Evolutionary conservation across 2,113 vertebrate genomes (phyloP), one percentile per base, ranked within the genome.

Genomic region (Chloroceryle aenea): DNA sequence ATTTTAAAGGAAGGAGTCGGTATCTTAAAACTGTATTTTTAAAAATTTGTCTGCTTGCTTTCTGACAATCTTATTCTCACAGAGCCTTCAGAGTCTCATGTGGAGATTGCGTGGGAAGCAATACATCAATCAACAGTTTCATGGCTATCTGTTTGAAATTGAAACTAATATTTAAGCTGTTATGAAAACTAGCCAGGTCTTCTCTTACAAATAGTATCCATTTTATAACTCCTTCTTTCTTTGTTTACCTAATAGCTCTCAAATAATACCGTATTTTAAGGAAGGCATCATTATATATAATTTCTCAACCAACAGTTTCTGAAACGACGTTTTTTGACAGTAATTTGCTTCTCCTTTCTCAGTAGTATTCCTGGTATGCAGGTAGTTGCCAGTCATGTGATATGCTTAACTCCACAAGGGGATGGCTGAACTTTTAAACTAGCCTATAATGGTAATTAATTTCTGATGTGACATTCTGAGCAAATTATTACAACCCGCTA

Each of bases 351-450:
- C 53, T 71, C 38, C 55, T 91, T 73, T 68, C 40, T 80, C 48
- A 22, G 9, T 67, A 22, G 9, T 67, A n/a, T 55, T 76, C 67
- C 53, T 53, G 19, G 10, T n/a, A 55, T 10, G 4, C 77, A 19
- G 67, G 18, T 25, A 47, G 16, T 79, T 78, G 78, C 36, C 22
- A 68, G 18, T 61, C 21, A 30, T 5, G 4, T 72, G 22, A 43
- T 79, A 45, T 1, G 7, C 14, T 75, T 73, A 82, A 21, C 5
- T 79, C 36, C 0, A 0, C 1, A 2, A 61, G 22, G 15, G 12
- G 34, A 72, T 25, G 9, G 15, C 12, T 72, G 81, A 85, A 69
- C 45, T 87, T 95, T 92, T 72, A 29, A 93, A 79, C 26, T 56
- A 61, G 25, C 3, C 8, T 84, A 6, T 56, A 79, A 61, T 21